Evolutionary conservation across 2,113 vertebrate species (phyloP).

Genomic region (Daubentonia madagascariensis): DNA sequence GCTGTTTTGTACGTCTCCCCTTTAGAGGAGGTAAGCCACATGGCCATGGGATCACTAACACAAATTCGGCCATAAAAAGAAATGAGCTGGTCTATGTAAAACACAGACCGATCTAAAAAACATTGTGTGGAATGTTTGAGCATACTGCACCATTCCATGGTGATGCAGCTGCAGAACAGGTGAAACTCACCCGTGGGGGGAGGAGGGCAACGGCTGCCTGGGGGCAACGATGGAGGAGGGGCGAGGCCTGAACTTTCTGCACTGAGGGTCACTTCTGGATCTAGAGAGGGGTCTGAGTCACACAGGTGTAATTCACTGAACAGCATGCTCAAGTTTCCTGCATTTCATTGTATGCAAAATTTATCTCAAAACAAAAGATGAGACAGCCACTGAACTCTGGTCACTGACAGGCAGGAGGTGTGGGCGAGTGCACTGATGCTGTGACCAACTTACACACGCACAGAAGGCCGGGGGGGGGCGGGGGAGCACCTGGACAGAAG

Average conservation of each 20-base stretch:
- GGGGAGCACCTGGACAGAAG: not conserved
- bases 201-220: too few relatives aligned
- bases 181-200: not conserved
- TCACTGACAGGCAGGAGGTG: rapidly evolving
- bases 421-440: rapidly evolving
- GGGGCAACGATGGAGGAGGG: too few relatives aligned
- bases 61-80: not conserved
- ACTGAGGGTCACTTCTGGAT: not conserved
- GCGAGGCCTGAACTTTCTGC: too few relatives aligned
- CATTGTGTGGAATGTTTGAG: rapidly evolving
- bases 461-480: not conserved
- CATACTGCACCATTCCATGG: rapidly evolving
- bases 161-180: rapidly evolving
- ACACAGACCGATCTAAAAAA: not conserved
- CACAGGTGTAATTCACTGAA: too few relatives aligned
- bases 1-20: not conserved
- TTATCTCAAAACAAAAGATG: not conserved
- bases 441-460: rapidly evolving
- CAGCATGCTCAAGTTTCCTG: not conserved
- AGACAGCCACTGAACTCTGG: not conserved
- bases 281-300: not conserved
- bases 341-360: not conserved
- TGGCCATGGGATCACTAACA: not conserved
- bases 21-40: not conserved
- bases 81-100: rapidly evolving